Base-by-base conservation (phyloP, 2,797 vertebrate genomes). In the Crenichthys baileyi region DNA sequence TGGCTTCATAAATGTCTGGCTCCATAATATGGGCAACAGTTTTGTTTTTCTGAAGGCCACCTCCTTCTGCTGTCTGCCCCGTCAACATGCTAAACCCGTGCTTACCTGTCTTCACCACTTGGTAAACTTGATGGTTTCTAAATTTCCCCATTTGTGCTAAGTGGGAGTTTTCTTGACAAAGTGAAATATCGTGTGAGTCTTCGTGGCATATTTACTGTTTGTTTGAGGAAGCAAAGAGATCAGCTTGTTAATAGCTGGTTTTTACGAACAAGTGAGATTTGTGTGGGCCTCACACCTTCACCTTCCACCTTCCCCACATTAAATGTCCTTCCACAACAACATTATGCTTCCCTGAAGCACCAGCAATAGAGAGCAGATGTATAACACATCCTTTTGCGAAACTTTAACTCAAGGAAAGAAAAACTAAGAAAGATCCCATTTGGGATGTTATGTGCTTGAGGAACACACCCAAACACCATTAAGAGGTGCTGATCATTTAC, bases 1-100 rank as follows among this genome's bases (percentile, higher is more conserved):
- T 70, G 71, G 75, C 83, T 87, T 83, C 80, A 72, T 82, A 88
- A 90, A 90, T n/a, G 63, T 79, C 83, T 86, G 83, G n/a, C 84
- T 80, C 70, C 31, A 72, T 48, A 79, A 74, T 67, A 24, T 67
- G 73, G 73, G 74, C 20, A 22, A 72, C 53, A 46, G 72, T 82
- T 84, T 86, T 77, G 36, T 36, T 68, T 72, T 51, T 29, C 70
- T 39, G 70, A 72, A 77, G 48, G 67, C 78, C 63, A 73, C 65
- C 74, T 53, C 36, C 24, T 75, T 75, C 56, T 77, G 76, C 81
- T 87, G 83, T 83, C 53, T 80, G 22, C 11, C 78, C 80, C 53
- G 20, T 55, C 53, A 55, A 55, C 20, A 74, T 31, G 55, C 77
- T n/a, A 79, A 77, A 75, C 78, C 6, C 16, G 24, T 0, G 20